These are phyloP conservation scores for Chromobotia macracanthus DNA, from an alignment of 2,797 vertebrate species.

Conservation along the genomic window DNA sequence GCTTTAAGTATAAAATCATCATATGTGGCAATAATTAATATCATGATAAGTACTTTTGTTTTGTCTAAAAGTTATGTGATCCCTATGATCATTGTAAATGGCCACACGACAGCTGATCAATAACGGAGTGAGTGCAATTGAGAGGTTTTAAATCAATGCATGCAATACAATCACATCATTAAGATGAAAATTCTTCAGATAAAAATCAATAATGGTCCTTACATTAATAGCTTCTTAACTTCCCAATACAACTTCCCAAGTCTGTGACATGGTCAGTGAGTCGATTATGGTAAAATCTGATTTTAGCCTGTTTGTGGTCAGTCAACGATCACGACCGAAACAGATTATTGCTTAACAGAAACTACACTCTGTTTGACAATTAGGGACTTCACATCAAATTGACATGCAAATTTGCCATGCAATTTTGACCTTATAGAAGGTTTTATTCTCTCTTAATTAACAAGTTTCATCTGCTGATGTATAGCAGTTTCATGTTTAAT, in stretches of 20 bases:
- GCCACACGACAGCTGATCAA: neutral
- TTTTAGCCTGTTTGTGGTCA: neutral
- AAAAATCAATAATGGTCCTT: neutral
- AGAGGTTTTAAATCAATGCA: neutral
- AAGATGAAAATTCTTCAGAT: neutral
- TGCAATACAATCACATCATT: neutral
- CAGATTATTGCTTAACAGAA: constrained; percentile 51
- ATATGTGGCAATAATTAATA: neutral
- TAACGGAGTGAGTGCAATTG: neutral
- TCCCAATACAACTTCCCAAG: constrained; percentile 31
- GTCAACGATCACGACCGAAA: constrained; percentile 15
- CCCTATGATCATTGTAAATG: neutral
- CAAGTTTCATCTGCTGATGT: neutral
- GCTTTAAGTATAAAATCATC: neutral
- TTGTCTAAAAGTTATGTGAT: neutral
- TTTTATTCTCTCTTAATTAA: neutral
- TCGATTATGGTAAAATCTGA: neutral
- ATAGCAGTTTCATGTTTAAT: neutral
- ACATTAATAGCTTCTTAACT: neutral
- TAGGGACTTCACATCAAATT: constrained; percentile 40
- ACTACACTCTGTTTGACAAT: constrained; percentile 32
- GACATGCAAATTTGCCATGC: no score
- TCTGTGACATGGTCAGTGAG: constrained; percentile 8
- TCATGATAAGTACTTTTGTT: neutral
- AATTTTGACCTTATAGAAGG: no score